Evolutionary conservation across 2,113 vertebrate species (phyloP).

Genomic region (Gallinago paraguaiae): DNA sequence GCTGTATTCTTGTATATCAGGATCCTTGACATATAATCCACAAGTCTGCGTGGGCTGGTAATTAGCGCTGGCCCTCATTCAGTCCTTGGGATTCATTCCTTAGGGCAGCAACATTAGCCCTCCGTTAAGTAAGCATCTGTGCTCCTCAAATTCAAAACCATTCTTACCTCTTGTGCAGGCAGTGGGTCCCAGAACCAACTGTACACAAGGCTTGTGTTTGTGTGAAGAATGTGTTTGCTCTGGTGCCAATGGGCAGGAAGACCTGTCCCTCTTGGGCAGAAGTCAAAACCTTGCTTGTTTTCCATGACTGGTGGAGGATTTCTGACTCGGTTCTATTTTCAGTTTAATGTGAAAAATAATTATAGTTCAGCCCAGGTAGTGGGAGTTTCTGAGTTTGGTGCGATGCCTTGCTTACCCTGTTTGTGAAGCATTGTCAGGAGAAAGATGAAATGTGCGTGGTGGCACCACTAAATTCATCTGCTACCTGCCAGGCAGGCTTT

Average conservation of each 20-base stretch:
- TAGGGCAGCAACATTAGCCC: not conserved
- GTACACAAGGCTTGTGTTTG: accelerated
- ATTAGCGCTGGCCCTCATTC: not conserved
- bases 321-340: not conserved
- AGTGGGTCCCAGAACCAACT: accelerated
- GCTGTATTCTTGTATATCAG: not conserved
- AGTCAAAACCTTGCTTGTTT: not conserved
- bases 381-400: not conserved
- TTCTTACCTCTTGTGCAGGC: not conserved
- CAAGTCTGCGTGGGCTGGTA: not conserved
- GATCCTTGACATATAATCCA: not conserved
- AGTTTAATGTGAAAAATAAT: not conserved
- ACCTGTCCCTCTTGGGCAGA: not conserved
- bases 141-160: not conserved
- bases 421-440: not conserved
- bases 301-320: not conserved
- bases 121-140: not conserved
- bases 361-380: not conserved
- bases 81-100: not conserved
- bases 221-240: not conserved
- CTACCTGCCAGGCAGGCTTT: not conserved
- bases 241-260: not conserved
- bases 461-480: not conserved
- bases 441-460: not conserved
- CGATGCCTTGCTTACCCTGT: not conserved